These are phyloP conservation scores for Cliona cf. orientalis DNA, from an alignment of 37 sponge, comb jelly and placozoan species.

Conservation along the genomic window DNA sequence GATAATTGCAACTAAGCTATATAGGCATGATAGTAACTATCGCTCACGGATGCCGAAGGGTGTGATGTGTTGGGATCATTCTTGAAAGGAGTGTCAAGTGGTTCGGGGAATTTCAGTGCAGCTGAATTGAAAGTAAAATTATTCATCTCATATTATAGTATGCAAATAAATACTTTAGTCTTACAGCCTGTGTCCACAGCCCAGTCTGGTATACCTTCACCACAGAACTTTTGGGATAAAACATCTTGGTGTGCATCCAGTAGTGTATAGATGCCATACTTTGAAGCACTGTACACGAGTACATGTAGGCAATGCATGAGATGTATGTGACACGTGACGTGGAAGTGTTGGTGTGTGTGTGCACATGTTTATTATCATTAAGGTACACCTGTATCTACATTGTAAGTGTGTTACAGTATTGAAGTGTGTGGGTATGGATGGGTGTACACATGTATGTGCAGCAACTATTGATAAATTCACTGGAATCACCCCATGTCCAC, in stretches of 20 bases:
- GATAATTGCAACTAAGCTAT: too few relatives aligned
- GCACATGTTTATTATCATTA: too few relatives aligned
- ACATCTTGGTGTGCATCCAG: constrained; percentile 95
- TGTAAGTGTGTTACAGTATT: too few relatives aligned
- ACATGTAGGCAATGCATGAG: background rate
- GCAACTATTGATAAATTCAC: too few relatives aligned
- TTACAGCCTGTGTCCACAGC: constrained; percentile 77
- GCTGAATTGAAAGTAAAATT: constrained; percentile 35
- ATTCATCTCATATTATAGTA: background rate
- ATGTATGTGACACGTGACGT: background rate
- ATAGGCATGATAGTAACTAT: too few relatives aligned
- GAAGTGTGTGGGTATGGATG: too few relatives aligned
- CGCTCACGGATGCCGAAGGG: constrained; percentile 50
- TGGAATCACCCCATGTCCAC: background rate
- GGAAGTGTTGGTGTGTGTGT: too few relatives aligned
- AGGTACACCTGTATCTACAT: too few relatives aligned
- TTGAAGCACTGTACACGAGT: constrained; percentile 45
- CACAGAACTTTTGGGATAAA: constrained; percentile 78
- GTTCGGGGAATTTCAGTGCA: constrained; percentile 65
- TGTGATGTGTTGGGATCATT: constrained; percentile 65
- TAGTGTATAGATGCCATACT: constrained; percentile 82
- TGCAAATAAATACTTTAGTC: constrained; percentile 2
- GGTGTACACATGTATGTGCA: too few relatives aligned
- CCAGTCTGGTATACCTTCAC: constrained; percentile 93
- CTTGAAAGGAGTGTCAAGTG: constrained; percentile 42